These are phyloP conservation scores for Cossypha niveicapilla DNA, from an alignment of 2,797 vertebrate species.

Conservation along the genomic window DNA sequence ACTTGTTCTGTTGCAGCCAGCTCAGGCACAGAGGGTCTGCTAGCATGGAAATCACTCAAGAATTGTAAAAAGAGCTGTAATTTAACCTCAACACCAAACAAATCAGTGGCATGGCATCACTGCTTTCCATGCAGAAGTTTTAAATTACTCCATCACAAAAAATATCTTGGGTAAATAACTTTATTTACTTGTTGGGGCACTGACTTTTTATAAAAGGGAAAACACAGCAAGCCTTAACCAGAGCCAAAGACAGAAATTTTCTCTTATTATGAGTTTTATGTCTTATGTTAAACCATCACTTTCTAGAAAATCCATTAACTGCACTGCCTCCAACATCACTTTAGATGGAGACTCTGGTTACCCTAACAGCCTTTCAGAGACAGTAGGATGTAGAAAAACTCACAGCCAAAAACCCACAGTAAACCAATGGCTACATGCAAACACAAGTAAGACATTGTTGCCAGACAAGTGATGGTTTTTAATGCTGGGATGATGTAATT, in stretches of 20 bases:
- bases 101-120: neutral
- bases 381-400: neutral
- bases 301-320: conserved; percentile 3
- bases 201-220: neutral
- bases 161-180: neutral
- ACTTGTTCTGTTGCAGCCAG: neutral
- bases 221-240: neutral
- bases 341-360: conserved; percentile 27
- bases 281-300: neutral
- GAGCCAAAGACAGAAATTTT: neutral
- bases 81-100: neutral
- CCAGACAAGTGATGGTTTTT: neutral
- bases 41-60: neutral
- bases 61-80: neutral
- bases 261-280: neutral
- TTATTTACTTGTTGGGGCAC: neutral
- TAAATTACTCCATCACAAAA: neutral
- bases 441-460: neutral
- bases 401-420: neutral
- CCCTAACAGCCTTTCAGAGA: neutral
- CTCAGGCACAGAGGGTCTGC: neutral
- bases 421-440: neutral
- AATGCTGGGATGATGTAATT: conserved; percentile 38
- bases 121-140: neutral
- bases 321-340: conserved; percentile 7